Base-by-base conservation (phyloP, 2,113 vertebrate species). In the Pangasianodon hypophthalmus region DNA sequence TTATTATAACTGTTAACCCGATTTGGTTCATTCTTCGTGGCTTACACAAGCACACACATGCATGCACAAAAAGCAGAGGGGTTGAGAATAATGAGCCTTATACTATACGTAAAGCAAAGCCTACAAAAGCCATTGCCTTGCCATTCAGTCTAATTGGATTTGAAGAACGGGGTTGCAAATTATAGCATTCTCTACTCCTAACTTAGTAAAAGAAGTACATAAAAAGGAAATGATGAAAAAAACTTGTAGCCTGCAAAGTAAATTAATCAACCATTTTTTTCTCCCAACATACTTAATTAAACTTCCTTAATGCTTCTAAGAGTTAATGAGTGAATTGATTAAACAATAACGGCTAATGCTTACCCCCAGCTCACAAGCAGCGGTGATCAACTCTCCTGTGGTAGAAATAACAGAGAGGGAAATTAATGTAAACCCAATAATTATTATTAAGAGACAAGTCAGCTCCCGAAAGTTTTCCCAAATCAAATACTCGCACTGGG, bases 121-220 rank as follows among this genome's bases (percentile, higher is more conserved):
- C 97, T 97, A 97, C 97, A 97, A 98, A 98, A 99, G 97, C 96
- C 97, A 97, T 97, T 96, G 97, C 98, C 97, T 98, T 98, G 98
- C 98, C 98, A 99, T 99, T 99, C 97, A 97, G 96, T 98, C 98
- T 99, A 99, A 99, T 99, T 99, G 98, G 98, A 99, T 99, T 99
- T 98, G 97, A 98, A 97, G 95, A 96, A 98, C 96, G 84, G 97
- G 98, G 97, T 98, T 98, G 97, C 98, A 99, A 99, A 99, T 99
- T 98, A 98, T 98, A 96, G 97, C 96, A 96, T 99, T 98, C 97
- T 97, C 96, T 98, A 98, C 97, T 98, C 97, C 97, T 97, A 99
- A 99, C 97, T 99, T 99, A 97, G 97, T 97, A 64, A 97, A 99
- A 96, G 94, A 96, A 96, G 95, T 94, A 93, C 94, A 95, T 94